Percentiles rank a stretch among this genome's conserved stretches.
phyloP scores from a whole-genome alignment of 2,113 vertebrate genomes.

The Casuarius casuarius region DNA sequence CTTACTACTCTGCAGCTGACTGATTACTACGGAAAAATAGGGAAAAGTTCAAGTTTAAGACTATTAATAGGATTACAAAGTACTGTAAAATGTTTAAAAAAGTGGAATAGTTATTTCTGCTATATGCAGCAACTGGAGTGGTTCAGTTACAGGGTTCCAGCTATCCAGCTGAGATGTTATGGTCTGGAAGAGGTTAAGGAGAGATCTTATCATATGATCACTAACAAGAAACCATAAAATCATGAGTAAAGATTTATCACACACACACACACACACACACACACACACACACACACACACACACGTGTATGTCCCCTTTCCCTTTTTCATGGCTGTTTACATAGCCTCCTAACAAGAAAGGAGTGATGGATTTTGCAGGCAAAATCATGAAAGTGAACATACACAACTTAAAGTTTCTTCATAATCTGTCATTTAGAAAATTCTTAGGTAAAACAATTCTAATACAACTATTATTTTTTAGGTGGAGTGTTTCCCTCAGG shows the following conservation, averaged over 20 bases:
- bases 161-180: background rate
- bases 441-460: background rate
- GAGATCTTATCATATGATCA: background rate
- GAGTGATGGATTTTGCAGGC: background rate
- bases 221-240: background rate
- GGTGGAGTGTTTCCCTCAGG: background rate
- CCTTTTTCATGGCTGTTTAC: background rate
- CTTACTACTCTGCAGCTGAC: background rate
- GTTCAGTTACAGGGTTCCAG: background rate
- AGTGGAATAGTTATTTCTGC: background rate
- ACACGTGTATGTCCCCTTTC: no score
- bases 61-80: background rate
- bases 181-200: background rate
- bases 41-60: background rate
- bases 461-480: background rate
- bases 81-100: background rate
- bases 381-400: background rate
- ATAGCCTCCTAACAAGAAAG: background rate
- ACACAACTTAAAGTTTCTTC: background rate
- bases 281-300: no score
- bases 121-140: rapidly evolving
- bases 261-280: no score
- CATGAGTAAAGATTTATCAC: background rate
- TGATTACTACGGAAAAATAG: background rate
- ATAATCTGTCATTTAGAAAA: background rate